Evolutionary conservation across 2,797 vertebrate genomes (phyloP).

Genomic region (Neosilurus mollespiculum): DNA sequence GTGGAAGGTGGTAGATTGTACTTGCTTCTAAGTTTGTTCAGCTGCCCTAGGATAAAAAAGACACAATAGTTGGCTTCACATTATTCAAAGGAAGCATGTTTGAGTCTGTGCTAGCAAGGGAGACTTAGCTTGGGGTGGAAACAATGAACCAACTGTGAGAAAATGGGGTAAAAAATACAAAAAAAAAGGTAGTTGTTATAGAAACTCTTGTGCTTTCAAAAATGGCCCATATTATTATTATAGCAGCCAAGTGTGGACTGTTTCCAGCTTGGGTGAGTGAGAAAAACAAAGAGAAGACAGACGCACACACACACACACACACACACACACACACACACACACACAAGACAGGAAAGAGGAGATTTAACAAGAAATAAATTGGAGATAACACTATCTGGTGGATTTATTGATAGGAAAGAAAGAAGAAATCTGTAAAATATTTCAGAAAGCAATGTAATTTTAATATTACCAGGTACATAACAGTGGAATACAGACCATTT

Average conservation of each 20-base stretch:
- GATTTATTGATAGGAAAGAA: conserved; percentile 30
- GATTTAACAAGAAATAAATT: conserved; percentile 17
- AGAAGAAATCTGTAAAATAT: conserved; percentile 14
- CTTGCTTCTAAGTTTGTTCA: conserved; percentile 2
- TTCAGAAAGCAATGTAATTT: background rate
- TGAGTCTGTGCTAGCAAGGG: background rate
- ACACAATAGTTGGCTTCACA: background rate
- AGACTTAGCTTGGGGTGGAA: background rate
- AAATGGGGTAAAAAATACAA: background rate
- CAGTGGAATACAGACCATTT: conserved; percentile 34
- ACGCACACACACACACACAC: background rate
- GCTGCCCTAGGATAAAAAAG: background rate
- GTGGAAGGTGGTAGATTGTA: background rate
- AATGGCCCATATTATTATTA: conserved; percentile 62
- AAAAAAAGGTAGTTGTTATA: conserved; percentile 55
- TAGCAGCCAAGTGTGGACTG: conserved; percentile 48
- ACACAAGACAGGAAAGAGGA: background rate
- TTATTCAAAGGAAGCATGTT: background rate
- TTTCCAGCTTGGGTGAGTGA: conserved; percentile 48
- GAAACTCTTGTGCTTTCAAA: conserved; percentile 58
- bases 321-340: too few species aligned
- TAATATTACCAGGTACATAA: conserved; percentile 20
- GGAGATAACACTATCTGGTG: conserved; percentile 11
- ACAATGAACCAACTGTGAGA: conserved; percentile 15
- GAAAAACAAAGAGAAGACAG: conserved; percentile 35